Evolutionary conservation across 2,113 vertebrate species (phyloP), one percentile per base, ranked within the genome.

Genomic region (Varanus komodoensis): DNA sequence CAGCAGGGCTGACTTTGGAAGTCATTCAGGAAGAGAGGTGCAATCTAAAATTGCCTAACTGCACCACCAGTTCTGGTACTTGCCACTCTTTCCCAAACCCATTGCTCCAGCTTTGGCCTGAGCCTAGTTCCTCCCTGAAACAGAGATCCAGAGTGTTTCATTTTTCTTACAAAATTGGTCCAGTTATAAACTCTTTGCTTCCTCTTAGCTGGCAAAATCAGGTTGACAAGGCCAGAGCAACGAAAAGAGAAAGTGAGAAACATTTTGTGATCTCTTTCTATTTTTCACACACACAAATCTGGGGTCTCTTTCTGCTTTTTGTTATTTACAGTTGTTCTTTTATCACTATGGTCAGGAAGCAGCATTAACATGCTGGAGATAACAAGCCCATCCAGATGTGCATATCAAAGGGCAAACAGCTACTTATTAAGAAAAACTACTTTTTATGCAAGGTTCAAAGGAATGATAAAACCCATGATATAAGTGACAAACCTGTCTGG

Each of bases 401-500:
- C 96, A 97, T 97, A 97, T 97, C 97, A 97, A 97, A 97, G 96
- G 96, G 94, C 95, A 95, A 95, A 96, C 96, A 97, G 95, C 97
- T 96, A 96, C 97, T 97, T 97, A 97, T 97, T 97, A 97, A 97
- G 97, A 97, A 97, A 96, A 96, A 96, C 8, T 74, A 78, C 38
- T 97, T 97, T 96, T 96, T 96, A 92, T 91, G 2, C 93, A 95
- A 94, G 94, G 95, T 97, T 97, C 96, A 98, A 98, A 97, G 97
- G 96, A 95, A 93, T 75, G 96, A 94, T 94, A 96, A 97, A 96
- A 96, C 95, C 96, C 91, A 93, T 95, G 95, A 96, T 92, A 95
- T 95, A 96, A 92, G 96, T 95, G 96, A 97, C 97, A 97, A 96
- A 97, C 97, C 97, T 97, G 95, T 96, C 95, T 96, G 96, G 97